Conservation (phyloP, 1,140 invertebrate species). For the Eubasilissa regina region DNA sequence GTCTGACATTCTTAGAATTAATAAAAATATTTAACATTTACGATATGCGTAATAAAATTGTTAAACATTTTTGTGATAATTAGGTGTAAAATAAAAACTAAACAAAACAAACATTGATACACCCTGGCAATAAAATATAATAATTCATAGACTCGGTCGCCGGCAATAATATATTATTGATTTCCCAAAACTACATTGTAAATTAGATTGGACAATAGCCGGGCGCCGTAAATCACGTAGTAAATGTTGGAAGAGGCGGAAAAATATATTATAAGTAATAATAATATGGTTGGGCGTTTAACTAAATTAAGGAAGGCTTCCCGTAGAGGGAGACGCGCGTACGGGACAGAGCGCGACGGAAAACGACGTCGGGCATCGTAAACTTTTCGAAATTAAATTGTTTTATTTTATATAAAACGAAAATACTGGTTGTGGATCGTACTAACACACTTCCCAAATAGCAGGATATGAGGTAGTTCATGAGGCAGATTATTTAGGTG, state of each 20-base stretch:
- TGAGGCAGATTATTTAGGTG: no score
- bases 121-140: no score
- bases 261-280: slow-evolving; percentile 28
- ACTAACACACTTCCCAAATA: no score
- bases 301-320: slow-evolving; percentile 24
- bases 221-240: background rate
- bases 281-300: slow-evolving; percentile 10
- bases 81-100: no score
- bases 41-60: no score
- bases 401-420: background rate
- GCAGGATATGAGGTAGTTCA: no score
- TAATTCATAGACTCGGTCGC: background rate
- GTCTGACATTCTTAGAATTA: no score
- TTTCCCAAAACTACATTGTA: slow-evolving; percentile 18
- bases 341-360: background rate
- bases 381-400: slow-evolving; percentile 2
- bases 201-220: slow-evolving; percentile 5
- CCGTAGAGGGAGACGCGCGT: background rate
- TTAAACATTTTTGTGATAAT: no score
- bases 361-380: background rate
- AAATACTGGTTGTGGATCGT: no score
- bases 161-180: background rate
- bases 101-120: no score
- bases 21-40: no score
- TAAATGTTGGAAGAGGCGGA: slow-evolving; percentile 14